phyloP scores from a whole-genome alignment of 2,888 invertebrate genomes.

The Sinopyrophorus schimmeli region DNA sequence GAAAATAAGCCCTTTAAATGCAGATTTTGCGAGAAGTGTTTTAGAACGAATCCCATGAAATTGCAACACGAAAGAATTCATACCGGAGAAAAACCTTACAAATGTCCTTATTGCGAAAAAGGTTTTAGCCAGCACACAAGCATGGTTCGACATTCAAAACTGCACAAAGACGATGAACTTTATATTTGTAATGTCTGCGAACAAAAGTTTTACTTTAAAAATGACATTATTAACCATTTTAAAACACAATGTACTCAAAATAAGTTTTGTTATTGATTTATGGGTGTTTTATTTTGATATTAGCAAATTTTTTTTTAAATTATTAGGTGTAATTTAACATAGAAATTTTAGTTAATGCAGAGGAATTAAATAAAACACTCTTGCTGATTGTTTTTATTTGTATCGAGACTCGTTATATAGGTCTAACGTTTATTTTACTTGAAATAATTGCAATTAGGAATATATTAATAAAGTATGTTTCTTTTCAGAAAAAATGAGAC shows the following conservation, averaged over 20 bases:
- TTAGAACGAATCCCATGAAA: constrained; percentile 52
- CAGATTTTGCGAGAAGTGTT: constrained; percentile 38
- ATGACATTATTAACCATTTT: no score
- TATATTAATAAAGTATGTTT: neutral
- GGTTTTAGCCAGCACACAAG: constrained; percentile 59
- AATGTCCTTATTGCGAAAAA: constrained; percentile 65
- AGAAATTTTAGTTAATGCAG: neutral
- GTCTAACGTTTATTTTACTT: no score
- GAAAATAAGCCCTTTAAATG: constrained; percentile 13
- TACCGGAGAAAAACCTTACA: constrained; percentile 52
- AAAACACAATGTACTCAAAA: no score
- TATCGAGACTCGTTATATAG: no score
- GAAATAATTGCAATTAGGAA: no score
- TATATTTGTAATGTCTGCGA: constrained; percentile 63
- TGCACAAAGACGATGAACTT: constrained; percentile 63
- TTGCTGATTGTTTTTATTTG: no score
- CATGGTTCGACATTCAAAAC: constrained; percentile 63
- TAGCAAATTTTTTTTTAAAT: neutral
- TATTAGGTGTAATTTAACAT: neutral
- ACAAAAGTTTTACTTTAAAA: no score
- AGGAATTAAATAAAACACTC: no score
- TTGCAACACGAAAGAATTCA: constrained; percentile 52
- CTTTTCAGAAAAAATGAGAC: no score
- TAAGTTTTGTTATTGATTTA: neutral
- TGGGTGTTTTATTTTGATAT: neutral